Evolutionary conservation across 2,888 invertebrate species (phyloP), one percentile per base, ranked within the genome.

Genomic region (Azorinus chamasolen): DNA sequence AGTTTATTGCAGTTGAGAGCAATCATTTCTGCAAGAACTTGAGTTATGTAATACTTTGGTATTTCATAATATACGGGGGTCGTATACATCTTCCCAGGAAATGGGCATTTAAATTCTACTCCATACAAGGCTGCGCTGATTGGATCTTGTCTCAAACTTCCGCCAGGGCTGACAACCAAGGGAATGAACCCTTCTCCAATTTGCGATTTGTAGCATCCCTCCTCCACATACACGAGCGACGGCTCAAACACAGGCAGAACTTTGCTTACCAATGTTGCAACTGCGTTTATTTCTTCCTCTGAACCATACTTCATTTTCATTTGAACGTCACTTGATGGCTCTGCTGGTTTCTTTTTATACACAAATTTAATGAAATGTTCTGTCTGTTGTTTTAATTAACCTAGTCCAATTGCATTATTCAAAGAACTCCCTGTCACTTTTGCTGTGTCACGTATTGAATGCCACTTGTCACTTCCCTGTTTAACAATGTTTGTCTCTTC

Each of bases 101-200:
- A 79, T 1, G 79, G 79, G 46, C 70, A 74, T 53, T 79, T 70
- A 16, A 48, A 53, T 54, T 79, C 74, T 10, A 70, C 54, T 1
- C 32, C 18, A 27, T 16, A 25, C n/a, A 53, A 8, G 2, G 25
- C 16, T 12, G 3, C 32, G 3, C 2, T 16, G 16, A 27, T 27
- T 27, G 2, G 8, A 12, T 4, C 16, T 12, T 25, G n/a, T 32
- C 53, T 12, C 14, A 53, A n/a, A 27, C 53, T 53, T 53, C 53
- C 53, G 16, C 27, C 53, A 2, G 53, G 53, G 16, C 53, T 53
- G 1, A 53, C 53, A 25, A 53, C 32, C 25, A 53, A n/a, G n/a
- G 27, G 27, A 12, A n/a, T 16, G 2, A 4, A 2, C 16, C 8
- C 8, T 6, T 27, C 53, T 24, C 4, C 20, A 10, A 46, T 46